Conservation (phyloP, 2,113 vertebrate species). For the Onychostoma macrolepis region DNA sequence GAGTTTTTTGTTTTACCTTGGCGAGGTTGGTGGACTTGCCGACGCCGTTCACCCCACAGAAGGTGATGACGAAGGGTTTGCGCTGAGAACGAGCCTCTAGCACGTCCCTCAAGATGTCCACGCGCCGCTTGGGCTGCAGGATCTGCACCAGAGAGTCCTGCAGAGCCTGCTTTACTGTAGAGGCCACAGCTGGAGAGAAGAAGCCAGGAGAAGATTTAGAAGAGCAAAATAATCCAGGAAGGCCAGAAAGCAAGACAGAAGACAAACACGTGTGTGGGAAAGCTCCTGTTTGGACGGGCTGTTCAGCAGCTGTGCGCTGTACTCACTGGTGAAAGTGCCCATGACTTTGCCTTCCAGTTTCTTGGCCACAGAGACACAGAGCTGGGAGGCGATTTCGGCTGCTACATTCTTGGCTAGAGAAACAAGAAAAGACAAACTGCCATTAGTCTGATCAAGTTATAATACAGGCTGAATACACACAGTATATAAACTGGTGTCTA, state of each 20-base stretch:
- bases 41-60: conserved; percentile 95
- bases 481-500: background rate
- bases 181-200: conserved; percentile 85
- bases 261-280: background rate
- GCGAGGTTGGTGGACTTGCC: conserved; percentile 98
- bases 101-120: conserved; percentile 93
- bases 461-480: background rate
- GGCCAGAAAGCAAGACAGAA: background rate
- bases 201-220: background rate
- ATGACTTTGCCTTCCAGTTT: conserved; percentile 99
- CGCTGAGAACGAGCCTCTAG: conserved; percentile 89
- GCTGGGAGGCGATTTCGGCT: conserved; percentile 90
- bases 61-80: conserved; percentile 91
- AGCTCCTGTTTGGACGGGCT: background rate
- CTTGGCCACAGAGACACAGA: conserved; percentile 95
- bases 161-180: conserved; percentile 94
- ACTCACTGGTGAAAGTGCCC: conserved; percentile 99
- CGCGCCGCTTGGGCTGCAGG: conserved; percentile 93
- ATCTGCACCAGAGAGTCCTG: conserved; percentile 98
- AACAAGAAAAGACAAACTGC: background rate
- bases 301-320: background rate
- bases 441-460: background rate
- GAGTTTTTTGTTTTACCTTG: conserved; percentile 76
- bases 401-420: conserved; percentile 94
- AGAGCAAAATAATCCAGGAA: background rate